These are phyloP conservation scores for Oophaga pumilio DNA, from an alignment of 2,113 vertebrate species.

Conservation along the genomic window DNA sequence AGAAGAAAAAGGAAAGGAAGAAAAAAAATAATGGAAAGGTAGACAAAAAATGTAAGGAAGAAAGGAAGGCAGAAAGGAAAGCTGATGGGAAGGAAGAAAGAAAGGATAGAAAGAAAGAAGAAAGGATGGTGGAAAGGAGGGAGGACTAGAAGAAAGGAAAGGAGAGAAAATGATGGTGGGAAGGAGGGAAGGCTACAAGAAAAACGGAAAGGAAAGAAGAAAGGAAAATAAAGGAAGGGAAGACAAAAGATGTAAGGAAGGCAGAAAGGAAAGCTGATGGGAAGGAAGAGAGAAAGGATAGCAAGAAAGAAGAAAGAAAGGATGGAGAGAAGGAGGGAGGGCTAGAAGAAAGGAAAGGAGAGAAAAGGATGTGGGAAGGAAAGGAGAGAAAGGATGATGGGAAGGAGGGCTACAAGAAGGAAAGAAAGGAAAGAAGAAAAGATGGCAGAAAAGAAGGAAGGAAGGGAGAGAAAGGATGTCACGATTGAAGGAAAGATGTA, in stretches of 20 bases:
- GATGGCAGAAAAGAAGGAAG: too few species aligned
- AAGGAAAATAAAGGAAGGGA: not conserved
- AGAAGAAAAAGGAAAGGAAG: not conserved
- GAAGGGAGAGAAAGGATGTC: not conserved
- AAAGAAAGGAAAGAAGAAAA: not conserved
- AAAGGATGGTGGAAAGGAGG: not conserved
- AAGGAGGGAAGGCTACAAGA: not conserved
- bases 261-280: too few species aligned
- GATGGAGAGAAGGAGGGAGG: too few species aligned
- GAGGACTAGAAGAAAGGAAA: not conserved
- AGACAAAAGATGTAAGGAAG: not conserved
- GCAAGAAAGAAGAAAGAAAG: not conserved
- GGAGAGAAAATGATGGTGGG: not conserved
- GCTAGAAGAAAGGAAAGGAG: not conserved
- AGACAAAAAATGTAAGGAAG: not conserved
- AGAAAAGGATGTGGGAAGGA: not conserved
- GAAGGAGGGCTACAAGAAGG: too few species aligned
- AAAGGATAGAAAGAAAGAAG: too few species aligned
- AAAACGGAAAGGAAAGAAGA: too few species aligned
- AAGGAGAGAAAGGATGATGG: too few species aligned
- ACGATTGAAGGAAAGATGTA: too few species aligned
- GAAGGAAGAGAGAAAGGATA: not conserved
- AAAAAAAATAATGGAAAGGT: not conserved
- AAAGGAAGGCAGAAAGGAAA: not conserved
- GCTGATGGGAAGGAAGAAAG: too few species aligned